Base-by-base conservation (phyloP, 2,888 invertebrate genomes). In the Theodoxus fluviatilis region DNA sequence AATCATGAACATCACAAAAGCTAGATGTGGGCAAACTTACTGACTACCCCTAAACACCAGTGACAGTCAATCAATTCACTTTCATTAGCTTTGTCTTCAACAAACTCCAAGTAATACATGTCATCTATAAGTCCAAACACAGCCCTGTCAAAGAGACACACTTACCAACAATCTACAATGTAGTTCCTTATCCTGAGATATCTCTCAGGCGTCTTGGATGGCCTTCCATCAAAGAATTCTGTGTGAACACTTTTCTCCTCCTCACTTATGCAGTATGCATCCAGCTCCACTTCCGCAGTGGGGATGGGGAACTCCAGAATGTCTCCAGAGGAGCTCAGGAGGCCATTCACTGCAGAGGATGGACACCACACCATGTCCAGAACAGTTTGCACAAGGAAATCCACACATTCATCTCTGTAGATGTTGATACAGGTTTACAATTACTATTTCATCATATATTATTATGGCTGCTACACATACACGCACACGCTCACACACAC, bases 171-270 rank as follows among this genome's bases (percentile, higher is more conserved):
- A 64, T 89, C 89, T 47, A 91, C 74, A 63, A 91, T 90, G 78
- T 90, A 90, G 79, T 90, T 90, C 68, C 91, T 86, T 55, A 91
- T 90, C 87, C 89, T 89, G 68, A 90, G 81, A 83, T 91, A 91
- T 78, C 91, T 86, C 70, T 88, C 88, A 1, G 90, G 90, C 1
- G 90, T 91, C 85, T 91, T 91, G 0, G 89, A 86, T 33, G 88
- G 83, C 68, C 89, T 84, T 1, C 89, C 89, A 80, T 89, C 89
- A 84, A 91, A 91, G 83, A 90, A 91, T 74, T 91, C 91, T 22
- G 84, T 82, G 82, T 90, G 89, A 47, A 91, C 83, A 73, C 84
- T 84, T 81, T 89, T 90, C 82, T 91, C 91, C 68, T 90, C 85
- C 31, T 90, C 89, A 25, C 87, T 87, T 35, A 91, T 87, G 33